Conservation (phyloP, 2,888 invertebrate genomes). For the Plemyria rubiginata region DNA sequence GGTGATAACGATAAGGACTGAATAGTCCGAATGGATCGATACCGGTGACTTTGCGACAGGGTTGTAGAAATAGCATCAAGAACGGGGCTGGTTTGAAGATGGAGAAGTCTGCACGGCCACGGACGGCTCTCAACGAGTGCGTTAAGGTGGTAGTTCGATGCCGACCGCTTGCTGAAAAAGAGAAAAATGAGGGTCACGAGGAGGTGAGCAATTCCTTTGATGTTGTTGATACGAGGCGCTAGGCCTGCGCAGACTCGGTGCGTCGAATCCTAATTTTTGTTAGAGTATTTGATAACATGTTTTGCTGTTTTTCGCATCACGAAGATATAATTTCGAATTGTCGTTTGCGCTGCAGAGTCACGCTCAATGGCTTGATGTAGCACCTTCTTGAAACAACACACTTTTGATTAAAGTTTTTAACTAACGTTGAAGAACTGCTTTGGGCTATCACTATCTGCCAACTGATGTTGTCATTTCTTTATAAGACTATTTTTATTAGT, state of each 20-base stretch:
- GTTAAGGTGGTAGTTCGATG: conserved; percentile 99
- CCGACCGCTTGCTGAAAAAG: conserved; percentile 96
- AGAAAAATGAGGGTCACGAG: conserved; percentile 89
- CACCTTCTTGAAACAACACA: neutral
- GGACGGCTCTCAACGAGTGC: conserved; percentile 89
- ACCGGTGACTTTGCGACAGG: conserved; percentile 72
- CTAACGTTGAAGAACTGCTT: too few species aligned
- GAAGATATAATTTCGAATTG: conserved; percentile 15
- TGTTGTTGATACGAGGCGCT: conserved; percentile 46
- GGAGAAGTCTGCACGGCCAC: conserved; percentile 81
- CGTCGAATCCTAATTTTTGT: conserved; percentile 48
- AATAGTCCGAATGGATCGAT: conserved; percentile 83
- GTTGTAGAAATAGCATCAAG: conserved; percentile 56
- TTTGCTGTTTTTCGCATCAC: conserved; percentile 8
- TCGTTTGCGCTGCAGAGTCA: neutral
- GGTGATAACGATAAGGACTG: conserved; percentile 75
- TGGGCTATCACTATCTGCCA: too few species aligned
- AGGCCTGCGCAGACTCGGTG: conserved; percentile 64
- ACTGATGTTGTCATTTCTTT: too few species aligned
- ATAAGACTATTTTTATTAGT: too few species aligned
- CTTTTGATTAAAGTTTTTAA: too few species aligned
- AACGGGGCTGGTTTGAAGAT: conserved; percentile 65
- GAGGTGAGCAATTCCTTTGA: conserved; percentile 74
- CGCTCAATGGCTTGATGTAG: conserved; percentile 1
- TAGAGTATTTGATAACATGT: conserved; percentile 14